Evolutionary conservation across 2,888 invertebrate genomes (phyloP).

Genomic region (Nasonia oneida): DNA sequence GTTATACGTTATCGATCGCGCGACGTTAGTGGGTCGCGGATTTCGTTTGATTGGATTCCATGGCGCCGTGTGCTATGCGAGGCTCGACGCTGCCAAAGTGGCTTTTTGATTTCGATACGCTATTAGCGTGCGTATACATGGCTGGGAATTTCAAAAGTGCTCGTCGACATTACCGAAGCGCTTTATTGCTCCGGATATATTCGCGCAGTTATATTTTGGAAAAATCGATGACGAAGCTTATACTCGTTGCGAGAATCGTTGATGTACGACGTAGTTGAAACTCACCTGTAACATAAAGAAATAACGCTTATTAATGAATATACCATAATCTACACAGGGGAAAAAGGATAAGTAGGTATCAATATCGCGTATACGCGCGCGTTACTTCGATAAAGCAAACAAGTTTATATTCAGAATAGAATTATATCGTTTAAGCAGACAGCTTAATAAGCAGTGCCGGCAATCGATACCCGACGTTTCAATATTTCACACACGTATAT

Average conservation of each 20-base stretch:
- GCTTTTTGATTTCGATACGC: too few species aligned
- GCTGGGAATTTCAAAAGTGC: too few species aligned
- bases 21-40: background rate
- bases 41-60: too few species aligned
- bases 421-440: background rate
- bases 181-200: too few species aligned
- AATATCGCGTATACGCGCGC: background rate
- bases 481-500: background rate
- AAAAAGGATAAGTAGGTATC: background rate
- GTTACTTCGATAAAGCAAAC: constrained; percentile 1
- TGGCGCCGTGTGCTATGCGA: too few species aligned
- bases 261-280: background rate
- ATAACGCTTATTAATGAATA: background rate
- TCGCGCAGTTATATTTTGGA: too few species aligned
- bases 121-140: too few species aligned
- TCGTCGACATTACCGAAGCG: too few species aligned
- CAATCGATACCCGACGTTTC: background rate
- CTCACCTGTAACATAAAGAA: background rate
- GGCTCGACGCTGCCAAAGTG: too few species aligned
- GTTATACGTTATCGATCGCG: background rate
- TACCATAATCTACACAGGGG: too few species aligned
- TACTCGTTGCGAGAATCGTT: background rate
- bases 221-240: background rate
- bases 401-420: constrained; percentile 4
- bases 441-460: background rate